These are phyloP conservation scores for Adrianichthys oophorus DNA, from an alignment of 2,797 vertebrate genomes.

Conservation along the genomic window DNA sequence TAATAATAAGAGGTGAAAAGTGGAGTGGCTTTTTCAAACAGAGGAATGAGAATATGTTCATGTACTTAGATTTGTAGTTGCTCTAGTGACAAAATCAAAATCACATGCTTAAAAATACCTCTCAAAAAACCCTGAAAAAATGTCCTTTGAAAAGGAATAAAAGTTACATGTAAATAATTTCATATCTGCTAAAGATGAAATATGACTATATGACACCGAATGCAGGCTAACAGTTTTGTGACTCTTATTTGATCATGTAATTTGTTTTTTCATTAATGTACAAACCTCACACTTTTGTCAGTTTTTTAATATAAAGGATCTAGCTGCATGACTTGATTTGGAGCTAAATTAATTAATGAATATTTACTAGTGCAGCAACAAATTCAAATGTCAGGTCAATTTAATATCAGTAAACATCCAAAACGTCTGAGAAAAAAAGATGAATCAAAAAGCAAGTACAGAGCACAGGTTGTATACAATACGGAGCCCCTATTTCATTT, in stretches of 20 bases:
- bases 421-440: conserved; percentile 9
- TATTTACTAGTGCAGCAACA: conserved; percentile 15
- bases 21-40: neutral
- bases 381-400: conserved; percentile 8
- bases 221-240: conserved; percentile 5
- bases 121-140: neutral
- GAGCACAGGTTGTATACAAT: conserved; percentile 8
- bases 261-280: too few species aligned
- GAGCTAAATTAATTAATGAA: conserved; percentile 6
- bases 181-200: too few species aligned
- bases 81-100: conserved; percentile 38
- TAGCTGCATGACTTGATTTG: conserved; percentile 21
- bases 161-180: neutral
- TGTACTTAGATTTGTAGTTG: conserved; percentile 45
- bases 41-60: conserved; percentile 26
- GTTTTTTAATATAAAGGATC: conserved; percentile 16
- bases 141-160: conserved; percentile 6
- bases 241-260: neutral
- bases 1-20: conserved; percentile 3
- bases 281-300: neutral
- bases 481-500: conserved; percentile 11
- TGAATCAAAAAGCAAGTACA: conserved; percentile 29
- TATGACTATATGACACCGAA: too few species aligned
- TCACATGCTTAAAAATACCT: conserved; percentile 31
- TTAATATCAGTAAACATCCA: conserved; percentile 17